phyloP scores from a whole-genome alignment of 2,888 invertebrate species.

The Entomobrya proxima region DNA sequence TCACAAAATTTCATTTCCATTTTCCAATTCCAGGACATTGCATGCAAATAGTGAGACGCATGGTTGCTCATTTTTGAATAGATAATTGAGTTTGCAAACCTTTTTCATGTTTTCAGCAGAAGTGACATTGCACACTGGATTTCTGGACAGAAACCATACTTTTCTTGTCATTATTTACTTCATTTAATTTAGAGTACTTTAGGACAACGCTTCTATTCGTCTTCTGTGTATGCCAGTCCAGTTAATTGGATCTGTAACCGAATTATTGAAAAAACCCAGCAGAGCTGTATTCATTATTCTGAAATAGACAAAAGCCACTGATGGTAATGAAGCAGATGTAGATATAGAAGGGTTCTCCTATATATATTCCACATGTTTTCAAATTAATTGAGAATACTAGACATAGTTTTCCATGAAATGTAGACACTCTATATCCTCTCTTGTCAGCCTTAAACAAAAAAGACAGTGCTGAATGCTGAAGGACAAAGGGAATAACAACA shows the following conservation, averaged over 20 bases:
- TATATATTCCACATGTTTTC: not conserved
- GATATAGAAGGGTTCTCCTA: too few species aligned
- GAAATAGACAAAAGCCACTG: not conserved
- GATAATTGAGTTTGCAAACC: too few species aligned
- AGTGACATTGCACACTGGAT: too few species aligned
- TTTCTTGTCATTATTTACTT: not conserved
- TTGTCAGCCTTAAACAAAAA: slow-evolving; percentile 4
- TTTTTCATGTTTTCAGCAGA: too few species aligned
- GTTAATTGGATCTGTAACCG: not conserved
- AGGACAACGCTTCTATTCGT: too few species aligned
- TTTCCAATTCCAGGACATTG: not conserved
- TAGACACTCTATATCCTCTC: not conserved
- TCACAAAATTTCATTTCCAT: not conserved
- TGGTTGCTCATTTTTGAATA: too few species aligned
- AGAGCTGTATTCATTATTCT: not conserved
- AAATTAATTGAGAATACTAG: not conserved
- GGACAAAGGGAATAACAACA: slow-evolving; percentile 14
- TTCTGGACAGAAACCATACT: too few species aligned
- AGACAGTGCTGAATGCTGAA: not conserved
- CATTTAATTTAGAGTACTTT: too few species aligned
- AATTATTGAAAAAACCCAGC: too few species aligned
- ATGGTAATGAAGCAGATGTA: not conserved
- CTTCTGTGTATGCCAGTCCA: not conserved
- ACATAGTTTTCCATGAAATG: not conserved
- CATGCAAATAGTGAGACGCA: not conserved